These are phyloP conservation scores for Rotaria sp. DNA, from an alignment of 2,888 invertebrate species.

Conservation along the genomic window DNA sequence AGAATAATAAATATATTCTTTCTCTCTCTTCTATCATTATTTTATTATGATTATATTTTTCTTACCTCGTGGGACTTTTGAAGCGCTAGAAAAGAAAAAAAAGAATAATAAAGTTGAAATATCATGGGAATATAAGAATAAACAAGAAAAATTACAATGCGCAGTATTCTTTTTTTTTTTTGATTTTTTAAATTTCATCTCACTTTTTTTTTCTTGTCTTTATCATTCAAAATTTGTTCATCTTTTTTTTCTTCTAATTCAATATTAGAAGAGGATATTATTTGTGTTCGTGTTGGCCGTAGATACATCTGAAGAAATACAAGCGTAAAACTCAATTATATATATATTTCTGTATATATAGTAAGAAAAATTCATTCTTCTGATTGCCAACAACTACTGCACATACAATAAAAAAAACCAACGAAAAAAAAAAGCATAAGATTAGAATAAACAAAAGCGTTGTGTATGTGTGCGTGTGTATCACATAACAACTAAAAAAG, in stretches of 20 bases:
- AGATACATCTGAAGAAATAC: neutral
- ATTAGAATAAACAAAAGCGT: neutral
- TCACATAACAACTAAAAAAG: neutral
- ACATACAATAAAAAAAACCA: neutral
- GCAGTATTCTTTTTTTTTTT: neutral
- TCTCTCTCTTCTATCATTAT: neutral
- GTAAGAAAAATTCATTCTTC: neutral
- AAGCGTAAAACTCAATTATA: neutral
- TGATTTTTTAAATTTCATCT: neutral
- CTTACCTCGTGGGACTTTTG: constrained; percentile 27
- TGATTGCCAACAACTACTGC: neutral
- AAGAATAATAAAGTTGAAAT: neutral
- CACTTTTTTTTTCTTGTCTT: neutral
- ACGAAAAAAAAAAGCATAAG: neutral
- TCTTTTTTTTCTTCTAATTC: neutral
- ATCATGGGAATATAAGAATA: neutral
- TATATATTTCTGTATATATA: neutral
- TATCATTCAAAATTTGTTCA: neutral
- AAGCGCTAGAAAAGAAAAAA: constrained; percentile 1
- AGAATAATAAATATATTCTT: neutral
- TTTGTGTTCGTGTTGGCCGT: neutral
- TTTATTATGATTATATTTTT: neutral
- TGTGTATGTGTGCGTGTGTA: neutral
- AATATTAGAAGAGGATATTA: neutral
- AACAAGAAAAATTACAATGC: neutral